Conservation (phyloP, 2,888 invertebrate genomes). For the Limulus polyphemus region DNA sequence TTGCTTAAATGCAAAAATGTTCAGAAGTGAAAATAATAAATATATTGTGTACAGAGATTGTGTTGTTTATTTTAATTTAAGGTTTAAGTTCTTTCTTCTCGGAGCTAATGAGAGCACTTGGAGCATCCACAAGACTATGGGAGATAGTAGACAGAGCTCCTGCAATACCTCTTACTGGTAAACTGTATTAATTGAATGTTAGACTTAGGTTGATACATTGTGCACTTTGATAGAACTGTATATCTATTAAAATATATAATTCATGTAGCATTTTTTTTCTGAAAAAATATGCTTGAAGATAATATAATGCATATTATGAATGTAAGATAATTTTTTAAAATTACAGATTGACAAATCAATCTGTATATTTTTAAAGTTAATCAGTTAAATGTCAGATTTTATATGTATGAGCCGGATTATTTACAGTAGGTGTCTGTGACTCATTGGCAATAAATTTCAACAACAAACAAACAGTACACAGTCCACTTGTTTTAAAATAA, state of each 20-base stretch:
- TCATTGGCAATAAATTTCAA: too few relatives aligned
- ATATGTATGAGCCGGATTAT: too few relatives aligned
- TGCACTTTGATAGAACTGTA: neutral
- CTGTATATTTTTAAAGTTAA: too few relatives aligned
- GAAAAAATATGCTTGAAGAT: too few relatives aligned
- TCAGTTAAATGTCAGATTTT: too few relatives aligned
- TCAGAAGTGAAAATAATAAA: neutral
- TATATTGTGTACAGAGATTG: conserved; percentile 1
- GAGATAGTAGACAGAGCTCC: conserved; percentile 72
- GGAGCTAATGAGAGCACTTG: conserved; percentile 83
- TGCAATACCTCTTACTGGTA: conserved; percentile 56
- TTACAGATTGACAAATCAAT: too few relatives aligned
- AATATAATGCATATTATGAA: too few relatives aligned
- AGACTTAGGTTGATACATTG: neutral
- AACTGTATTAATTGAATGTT: conserved; percentile 7
- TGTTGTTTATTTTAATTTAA: conserved; percentile 19
- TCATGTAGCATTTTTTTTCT: too few relatives aligned
- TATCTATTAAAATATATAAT: neutral
- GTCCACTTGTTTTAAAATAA: too few relatives aligned
- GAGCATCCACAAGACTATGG: conserved; percentile 79
- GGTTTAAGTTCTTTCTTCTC: conserved; percentile 78
- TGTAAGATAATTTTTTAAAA: too few relatives aligned
- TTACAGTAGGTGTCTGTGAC: too few relatives aligned
- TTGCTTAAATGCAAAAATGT: conserved; percentile 1
- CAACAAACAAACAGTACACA: too few relatives aligned